A percentile compares a stretch with the other conserved stretches of the same genome.
phyloP scores from a whole-genome alignment of 2,888 invertebrate species.

The Quadriops clusia region DNA sequence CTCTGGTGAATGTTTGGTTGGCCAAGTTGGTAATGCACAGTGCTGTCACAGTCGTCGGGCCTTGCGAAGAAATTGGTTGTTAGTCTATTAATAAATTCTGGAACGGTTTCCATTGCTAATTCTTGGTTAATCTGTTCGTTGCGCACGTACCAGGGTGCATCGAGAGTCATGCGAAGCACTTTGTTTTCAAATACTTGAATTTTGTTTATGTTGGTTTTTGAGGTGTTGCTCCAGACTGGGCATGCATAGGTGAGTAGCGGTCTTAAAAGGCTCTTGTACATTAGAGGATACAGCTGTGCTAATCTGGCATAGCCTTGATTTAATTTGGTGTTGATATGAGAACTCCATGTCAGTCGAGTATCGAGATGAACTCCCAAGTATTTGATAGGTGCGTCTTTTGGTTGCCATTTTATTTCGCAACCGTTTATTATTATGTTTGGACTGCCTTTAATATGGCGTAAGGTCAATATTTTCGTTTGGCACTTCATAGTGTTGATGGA shows the following conservation, averaged over 20 bases:
- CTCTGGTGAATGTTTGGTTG: background rate
- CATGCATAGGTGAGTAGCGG: background rate
- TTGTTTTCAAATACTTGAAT: constrained; percentile 2
- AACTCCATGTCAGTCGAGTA: background rate
- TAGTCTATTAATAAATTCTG: background rate
- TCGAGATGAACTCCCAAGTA: constrained; percentile 1
- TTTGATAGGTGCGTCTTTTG: no score
- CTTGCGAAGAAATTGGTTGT: background rate
- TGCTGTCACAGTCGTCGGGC: background rate
- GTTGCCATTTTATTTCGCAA: no score
- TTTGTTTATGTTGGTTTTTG: constrained; percentile 11
- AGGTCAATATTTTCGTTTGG: constrained; percentile 4
- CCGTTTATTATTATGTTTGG: no score
- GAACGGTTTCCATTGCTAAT: background rate
- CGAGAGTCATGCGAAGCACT: background rate
- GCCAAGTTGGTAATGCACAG: background rate
- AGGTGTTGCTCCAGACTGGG: constrained; percentile 5
- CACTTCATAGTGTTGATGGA: constrained; percentile 4
- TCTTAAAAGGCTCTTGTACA: background rate
- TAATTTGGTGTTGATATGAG: background rate
- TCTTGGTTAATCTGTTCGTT: background rate
- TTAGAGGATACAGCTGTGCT: background rate
- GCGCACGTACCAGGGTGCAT: background rate
- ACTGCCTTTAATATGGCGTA: no score
- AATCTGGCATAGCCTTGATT: background rate